Percentiles rank a stretch among this genome's conserved stretches.
Conservation (phyloP, 1,140 invertebrate species). For the Ladona fulva region DNA sequence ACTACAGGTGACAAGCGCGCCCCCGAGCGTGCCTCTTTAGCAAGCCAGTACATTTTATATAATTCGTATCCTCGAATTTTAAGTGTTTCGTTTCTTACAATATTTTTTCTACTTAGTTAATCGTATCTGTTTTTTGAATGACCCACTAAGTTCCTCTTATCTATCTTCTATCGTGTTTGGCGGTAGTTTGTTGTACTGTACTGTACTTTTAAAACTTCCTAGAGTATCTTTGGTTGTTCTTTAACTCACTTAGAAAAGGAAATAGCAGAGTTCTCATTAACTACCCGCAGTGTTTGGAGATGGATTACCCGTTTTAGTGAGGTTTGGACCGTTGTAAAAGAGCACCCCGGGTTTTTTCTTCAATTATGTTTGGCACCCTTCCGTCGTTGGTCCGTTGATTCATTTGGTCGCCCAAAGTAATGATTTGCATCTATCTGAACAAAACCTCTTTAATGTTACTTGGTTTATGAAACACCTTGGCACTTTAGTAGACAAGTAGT, state of each 20-base stretch:
- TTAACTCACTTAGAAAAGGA: not conserved
- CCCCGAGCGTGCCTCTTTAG: not conserved
- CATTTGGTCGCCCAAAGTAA: not conserved
- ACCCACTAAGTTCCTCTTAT: not conserved
- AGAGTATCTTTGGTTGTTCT: not conserved
- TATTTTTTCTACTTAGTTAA: not conserved
- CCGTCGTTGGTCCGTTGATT: not conserved
- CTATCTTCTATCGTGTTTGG: not conserved
- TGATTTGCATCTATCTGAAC: not conserved
- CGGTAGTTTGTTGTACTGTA: not conserved
- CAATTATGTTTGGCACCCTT: not conserved
- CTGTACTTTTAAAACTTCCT: not conserved
- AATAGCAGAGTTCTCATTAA: not conserved
- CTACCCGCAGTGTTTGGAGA: too few relatives aligned
- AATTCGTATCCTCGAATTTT: not conserved
- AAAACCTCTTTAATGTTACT: not conserved
- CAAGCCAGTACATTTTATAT: not conserved
- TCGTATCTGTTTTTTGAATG: not conserved
- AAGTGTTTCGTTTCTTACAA: not conserved
- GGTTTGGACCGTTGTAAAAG: too few relatives aligned
- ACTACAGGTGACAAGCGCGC: slow-evolving; percentile 6
- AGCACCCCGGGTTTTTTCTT: too few relatives aligned
- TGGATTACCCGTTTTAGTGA: too few relatives aligned
- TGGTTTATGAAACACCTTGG: not conserved
- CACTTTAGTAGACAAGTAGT: not conserved